A percentile compares a stretch with the other conserved stretches of the same genome.
Conservation (phyloP, 35 echinoderm and acorn worm genomes). For the Chiridota heheva region DNA sequence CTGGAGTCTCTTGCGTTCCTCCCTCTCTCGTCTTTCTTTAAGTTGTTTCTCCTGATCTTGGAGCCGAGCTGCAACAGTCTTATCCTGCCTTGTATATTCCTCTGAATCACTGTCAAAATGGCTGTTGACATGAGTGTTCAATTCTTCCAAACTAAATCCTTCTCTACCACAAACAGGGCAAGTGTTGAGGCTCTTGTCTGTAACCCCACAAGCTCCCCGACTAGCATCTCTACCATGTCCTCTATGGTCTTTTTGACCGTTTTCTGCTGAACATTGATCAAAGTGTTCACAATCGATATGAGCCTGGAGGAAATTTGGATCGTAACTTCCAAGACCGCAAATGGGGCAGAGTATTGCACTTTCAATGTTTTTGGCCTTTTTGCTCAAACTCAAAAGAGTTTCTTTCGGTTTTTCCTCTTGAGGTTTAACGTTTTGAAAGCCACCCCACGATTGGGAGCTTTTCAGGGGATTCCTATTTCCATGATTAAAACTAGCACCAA, state of each 20-base stretch:
- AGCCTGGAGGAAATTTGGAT: slow-evolving; percentile 43
- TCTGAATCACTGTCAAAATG: slow-evolving; percentile 47
- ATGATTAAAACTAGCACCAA: no score
- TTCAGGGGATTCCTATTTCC: no score
- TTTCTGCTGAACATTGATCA: background rate
- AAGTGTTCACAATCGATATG: slow-evolving; percentile 74
- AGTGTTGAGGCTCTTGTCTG: background rate
- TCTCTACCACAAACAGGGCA: slow-evolving; percentile 68
- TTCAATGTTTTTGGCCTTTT: slow-evolving; percentile 61
- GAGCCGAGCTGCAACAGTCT: slow-evolving; percentile 51
- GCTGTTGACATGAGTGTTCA: slow-evolving; percentile 70
- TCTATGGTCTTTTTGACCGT: no score
- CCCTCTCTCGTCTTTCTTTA: slow-evolving; percentile 48
- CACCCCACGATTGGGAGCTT: background rate
- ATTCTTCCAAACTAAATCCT: slow-evolving; percentile 14
- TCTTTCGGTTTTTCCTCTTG: slow-evolving; percentile 50
- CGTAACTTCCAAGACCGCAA: slow-evolving; percentile 77
- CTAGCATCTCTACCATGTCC: background rate
- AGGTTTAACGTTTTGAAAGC: background rate
- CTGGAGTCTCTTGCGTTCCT: slow-evolving; percentile 54
- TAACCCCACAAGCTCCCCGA: background rate
- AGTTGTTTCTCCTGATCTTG: slow-evolving; percentile 56
- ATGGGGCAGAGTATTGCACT: slow-evolving; percentile 57
- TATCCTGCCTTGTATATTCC: slow-evolving; percentile 3
- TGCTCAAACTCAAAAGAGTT: slow-evolving; percentile 71